Conservation (phyloP, 2,797 vertebrate genomes). For the Alosa sapidissima region DNA sequence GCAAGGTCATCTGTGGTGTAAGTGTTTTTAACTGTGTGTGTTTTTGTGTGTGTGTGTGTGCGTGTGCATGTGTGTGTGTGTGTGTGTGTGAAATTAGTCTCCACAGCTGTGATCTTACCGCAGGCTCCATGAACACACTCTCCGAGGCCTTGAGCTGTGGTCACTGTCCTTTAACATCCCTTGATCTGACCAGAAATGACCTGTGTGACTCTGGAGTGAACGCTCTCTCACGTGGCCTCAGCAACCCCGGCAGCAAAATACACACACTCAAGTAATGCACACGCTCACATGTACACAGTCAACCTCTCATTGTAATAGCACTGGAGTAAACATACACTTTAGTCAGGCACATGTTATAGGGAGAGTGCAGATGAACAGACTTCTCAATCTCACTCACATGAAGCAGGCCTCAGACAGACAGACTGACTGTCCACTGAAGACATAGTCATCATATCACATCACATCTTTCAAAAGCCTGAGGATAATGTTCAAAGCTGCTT, state of each 20-base stretch:
- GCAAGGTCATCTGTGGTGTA: background rate
- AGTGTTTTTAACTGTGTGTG: constrained; percentile 11
- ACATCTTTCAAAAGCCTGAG: too few species aligned
- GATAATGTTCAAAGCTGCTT: background rate
- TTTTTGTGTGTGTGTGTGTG: constrained; percentile 17
- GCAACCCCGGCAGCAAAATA: constrained; percentile 68
- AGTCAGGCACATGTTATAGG: background rate
- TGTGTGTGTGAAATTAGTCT: constrained; percentile 66
- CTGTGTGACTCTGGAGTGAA: constrained; percentile 69
- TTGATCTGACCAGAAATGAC: constrained; percentile 70
- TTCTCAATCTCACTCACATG: background rate
- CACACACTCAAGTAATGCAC: constrained; percentile 59
- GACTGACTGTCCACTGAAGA: background rate
- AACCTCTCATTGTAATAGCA: background rate
- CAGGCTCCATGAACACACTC: constrained; percentile 71
- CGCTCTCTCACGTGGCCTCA: constrained; percentile 69
- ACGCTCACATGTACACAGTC: background rate
- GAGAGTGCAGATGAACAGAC: background rate
- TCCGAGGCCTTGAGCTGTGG: constrained; percentile 67
- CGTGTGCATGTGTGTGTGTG: constrained; percentile 19
- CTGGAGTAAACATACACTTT: background rate
- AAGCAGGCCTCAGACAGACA: too few species aligned
- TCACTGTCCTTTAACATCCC: constrained; percentile 66
- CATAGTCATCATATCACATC: too few species aligned
- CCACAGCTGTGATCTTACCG: constrained; percentile 68